These are phyloP conservation scores for Argyrosomus regius DNA, from an alignment of 2,797 vertebrate species.

Conservation along the genomic window DNA sequence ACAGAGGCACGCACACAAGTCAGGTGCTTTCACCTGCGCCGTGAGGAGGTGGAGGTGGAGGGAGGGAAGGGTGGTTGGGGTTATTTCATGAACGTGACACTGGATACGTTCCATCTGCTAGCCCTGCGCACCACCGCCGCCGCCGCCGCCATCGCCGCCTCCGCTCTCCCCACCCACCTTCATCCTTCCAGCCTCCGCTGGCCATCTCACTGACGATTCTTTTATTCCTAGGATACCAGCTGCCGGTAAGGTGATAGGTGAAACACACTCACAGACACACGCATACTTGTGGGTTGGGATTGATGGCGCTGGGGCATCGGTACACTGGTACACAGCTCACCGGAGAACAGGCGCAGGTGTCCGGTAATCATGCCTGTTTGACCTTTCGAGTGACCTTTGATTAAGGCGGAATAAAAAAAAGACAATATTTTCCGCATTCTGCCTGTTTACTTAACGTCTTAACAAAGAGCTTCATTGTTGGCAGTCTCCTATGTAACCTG, in stretches of 20 bases:
- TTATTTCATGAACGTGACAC: conserved; percentile 53
- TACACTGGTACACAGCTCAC: conserved; percentile 37
- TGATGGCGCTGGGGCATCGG: conserved; percentile 37
- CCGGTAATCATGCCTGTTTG: conserved; percentile 67
- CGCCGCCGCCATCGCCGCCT: no score
- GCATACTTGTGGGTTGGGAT: conserved; percentile 38
- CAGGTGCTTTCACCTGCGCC: conserved; percentile 70
- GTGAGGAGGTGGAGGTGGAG: not conserved
- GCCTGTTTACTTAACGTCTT: conserved; percentile 56
- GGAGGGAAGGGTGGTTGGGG: not conserved
- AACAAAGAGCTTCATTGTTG: conserved; percentile 72
- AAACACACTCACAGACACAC: conserved; percentile 31
- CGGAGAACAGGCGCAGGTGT: conserved; percentile 70
- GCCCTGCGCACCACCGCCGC: not conserved
- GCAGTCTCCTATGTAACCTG: conserved; percentile 65
- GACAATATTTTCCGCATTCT: conserved; percentile 49
- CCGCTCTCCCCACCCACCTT: conserved; percentile 45
- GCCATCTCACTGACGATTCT: conserved; percentile 52
- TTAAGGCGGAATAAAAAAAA: conserved; percentile 26
- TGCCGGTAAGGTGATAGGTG: conserved; percentile 79
- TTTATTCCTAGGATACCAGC: conserved; percentile 76
- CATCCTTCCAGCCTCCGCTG: conserved; percentile 28
- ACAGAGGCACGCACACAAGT: conserved; percentile 38
- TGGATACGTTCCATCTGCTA: conserved; percentile 73
- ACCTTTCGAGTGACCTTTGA: conserved; percentile 63